These are phyloP conservation scores for Nezara viridula DNA, from an alignment of 2,888 invertebrate species.

Conservation along the genomic window DNA sequence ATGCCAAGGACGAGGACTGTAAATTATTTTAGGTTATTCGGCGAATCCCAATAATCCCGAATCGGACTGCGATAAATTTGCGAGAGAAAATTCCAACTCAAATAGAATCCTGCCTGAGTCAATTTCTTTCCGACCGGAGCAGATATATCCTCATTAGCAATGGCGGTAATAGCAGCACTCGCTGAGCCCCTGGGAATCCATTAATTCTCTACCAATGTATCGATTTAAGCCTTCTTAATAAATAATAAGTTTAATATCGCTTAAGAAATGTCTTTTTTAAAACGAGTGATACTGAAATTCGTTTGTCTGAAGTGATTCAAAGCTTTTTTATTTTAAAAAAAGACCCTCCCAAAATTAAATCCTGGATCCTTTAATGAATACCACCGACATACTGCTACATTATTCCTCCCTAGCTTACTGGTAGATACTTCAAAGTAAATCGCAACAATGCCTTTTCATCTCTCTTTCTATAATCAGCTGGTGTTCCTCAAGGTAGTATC, in stretches of 20 bases:
- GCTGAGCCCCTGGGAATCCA: background rate
- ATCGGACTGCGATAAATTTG: conserved; percentile 34
- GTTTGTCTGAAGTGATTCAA: background rate
- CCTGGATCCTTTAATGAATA: no score
- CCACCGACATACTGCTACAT: no score
- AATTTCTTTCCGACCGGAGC: background rate
- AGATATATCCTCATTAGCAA: conserved; percentile 43
- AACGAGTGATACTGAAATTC: background rate
- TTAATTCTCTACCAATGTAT: background rate
- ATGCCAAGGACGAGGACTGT: background rate
- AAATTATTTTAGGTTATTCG: conserved; percentile 46
- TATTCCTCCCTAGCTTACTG: no score
- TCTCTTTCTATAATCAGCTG: no score
- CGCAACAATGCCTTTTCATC: no score
- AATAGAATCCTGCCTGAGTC: conserved; percentile 34
- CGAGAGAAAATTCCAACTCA: conserved; percentile 46
- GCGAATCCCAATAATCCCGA: conserved; percentile 48
- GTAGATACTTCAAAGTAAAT: no score
- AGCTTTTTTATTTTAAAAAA: no score
- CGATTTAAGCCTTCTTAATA: background rate
- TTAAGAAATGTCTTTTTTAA: background rate
- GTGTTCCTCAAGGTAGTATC: no score
- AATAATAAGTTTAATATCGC: background rate
- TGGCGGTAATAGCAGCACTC: conserved; percentile 15
- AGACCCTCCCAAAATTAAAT: no score